A percentile compares a stretch with the other conserved stretches of the same genome.
These are phyloP conservation scores for Cyanocitta stelleri DNA, from an alignment of 2,113 vertebrate genomes.

Conservation along the genomic window DNA sequence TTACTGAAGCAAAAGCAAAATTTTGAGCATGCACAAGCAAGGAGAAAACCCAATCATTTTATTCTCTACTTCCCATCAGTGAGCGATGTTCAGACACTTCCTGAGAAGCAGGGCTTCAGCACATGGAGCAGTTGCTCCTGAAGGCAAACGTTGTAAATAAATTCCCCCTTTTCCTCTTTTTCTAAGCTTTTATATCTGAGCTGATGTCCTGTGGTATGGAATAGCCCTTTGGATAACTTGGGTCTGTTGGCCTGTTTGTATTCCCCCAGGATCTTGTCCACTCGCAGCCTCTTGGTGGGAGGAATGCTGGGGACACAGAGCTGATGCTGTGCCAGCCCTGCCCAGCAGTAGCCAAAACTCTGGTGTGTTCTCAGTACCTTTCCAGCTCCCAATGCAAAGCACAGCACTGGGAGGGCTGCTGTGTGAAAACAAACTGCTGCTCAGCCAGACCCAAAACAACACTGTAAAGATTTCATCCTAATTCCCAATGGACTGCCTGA, in stretches of 20 bases:
- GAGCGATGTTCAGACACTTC: not conserved
- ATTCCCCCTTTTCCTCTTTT: not conserved
- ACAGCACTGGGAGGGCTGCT: not conserved
- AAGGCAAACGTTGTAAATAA: not conserved
- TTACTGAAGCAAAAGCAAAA: not conserved
- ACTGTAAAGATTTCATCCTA: not conserved
- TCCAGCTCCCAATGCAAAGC: not conserved
- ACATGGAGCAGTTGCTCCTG: not conserved
- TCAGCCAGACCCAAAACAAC: not conserved
- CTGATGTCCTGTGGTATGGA: fast-evolving
- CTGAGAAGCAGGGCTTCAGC: not conserved
- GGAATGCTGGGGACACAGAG: not conserved
- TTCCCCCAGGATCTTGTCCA: not conserved
- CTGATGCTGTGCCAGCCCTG: not conserved
- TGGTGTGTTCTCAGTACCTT: not conserved
- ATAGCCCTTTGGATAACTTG: not conserved
- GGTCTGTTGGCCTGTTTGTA: not conserved
- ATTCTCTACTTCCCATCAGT: fast-evolving
- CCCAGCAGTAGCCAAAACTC: not conserved
- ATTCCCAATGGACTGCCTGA: not conserved
- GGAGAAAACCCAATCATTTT: not conserved
- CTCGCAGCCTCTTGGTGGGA: no score
- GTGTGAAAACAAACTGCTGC: not conserved
- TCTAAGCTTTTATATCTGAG: not conserved
- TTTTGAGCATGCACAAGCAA: not conserved